Percentiles rank a stretch among this genome's conserved stretches.
Evolutionary conservation across 2,113 vertebrate species (phyloP).

Genomic region (Gasterosteus aculeatus): DNA sequence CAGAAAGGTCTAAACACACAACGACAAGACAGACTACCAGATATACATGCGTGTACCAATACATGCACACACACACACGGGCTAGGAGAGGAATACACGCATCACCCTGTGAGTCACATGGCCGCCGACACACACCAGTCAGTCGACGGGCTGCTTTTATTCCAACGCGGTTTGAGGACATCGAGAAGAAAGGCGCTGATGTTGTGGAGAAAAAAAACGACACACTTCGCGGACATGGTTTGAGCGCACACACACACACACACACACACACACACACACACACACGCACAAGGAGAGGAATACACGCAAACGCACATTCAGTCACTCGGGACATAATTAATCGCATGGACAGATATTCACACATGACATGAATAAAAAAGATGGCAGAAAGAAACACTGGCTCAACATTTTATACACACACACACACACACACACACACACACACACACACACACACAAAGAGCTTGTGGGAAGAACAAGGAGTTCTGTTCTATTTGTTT

Average conservation of each 20-base stretch:
- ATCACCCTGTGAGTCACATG: no score
- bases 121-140: no score
- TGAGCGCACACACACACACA: conserved; percentile 1
- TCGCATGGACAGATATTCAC: conserved; percentile 1
- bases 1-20: no score
- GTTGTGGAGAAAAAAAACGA: conserved; percentile 7
- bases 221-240: conserved; percentile 29
- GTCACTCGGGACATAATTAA: conserved; percentile 8
- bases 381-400: not conserved
- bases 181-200: conserved; percentile 20
- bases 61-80: no score
- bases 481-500: conserved; percentile 51
- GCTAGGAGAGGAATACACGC: no score
- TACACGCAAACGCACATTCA: not conserved
- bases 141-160: conserved; percentile 14
- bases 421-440: conserved; percentile 22
- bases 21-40: no score
- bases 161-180: conserved; percentile 30
- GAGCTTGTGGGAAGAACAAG: conserved; percentile 34
- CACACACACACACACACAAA: conserved; percentile 25
- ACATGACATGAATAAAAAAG: conserved; percentile 10
- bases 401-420: not conserved
- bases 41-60: no score
- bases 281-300: not conserved
- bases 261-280: conserved; percentile 1